These are phyloP conservation scores for Acinonyx jubatus DNA, from an alignment of 2,113 vertebrate species.

Conservation along the genomic window DNA sequence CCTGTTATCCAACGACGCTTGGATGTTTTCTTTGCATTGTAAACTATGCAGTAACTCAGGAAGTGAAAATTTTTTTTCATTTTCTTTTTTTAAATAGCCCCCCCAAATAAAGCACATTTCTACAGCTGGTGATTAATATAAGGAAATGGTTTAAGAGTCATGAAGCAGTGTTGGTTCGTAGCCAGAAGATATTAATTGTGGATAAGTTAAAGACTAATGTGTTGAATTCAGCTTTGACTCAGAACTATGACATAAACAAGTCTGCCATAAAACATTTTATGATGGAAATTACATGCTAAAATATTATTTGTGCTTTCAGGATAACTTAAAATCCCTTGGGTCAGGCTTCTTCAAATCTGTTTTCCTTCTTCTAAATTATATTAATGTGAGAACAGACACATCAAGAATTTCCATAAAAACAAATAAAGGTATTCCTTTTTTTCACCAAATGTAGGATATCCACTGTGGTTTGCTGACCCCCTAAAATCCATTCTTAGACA, in stretches of 20 bases:
- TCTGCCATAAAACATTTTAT: slow-evolving; percentile 61
- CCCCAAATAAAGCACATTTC: slow-evolving; percentile 45
- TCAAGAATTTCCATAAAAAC: slow-evolving; percentile 54
- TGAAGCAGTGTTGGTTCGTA: slow-evolving; percentile 54
- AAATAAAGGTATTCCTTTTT: slow-evolving; percentile 23
- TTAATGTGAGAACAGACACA: slow-evolving; percentile 54
- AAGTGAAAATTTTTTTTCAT: background rate
- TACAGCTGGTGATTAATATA: slow-evolving; percentile 45
- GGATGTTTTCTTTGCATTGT: slow-evolving; percentile 48
- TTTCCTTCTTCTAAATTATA: slow-evolving; percentile 63
- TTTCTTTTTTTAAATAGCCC: background rate
- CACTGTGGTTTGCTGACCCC: background rate
- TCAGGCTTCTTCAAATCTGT: slow-evolving; percentile 49
- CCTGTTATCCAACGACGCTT: background rate
- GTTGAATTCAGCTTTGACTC: slow-evolving; percentile 57
- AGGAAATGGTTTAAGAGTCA: slow-evolving; percentile 47
- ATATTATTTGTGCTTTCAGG: slow-evolving; percentile 55
- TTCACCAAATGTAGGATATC: slow-evolving; percentile 16
- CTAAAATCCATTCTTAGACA: slow-evolving; percentile 2
- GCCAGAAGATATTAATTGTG: slow-evolving; percentile 61
- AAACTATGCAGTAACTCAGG: slow-evolving; percentile 30
- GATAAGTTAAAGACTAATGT: slow-evolving; percentile 54
- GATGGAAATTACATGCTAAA: slow-evolving; percentile 56
- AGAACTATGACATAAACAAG: slow-evolving; percentile 56
- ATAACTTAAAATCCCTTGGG: slow-evolving; percentile 53